Conservation (phyloP, 1,140 invertebrate genomes). For the Brachionus rotundiformis region DNA sequence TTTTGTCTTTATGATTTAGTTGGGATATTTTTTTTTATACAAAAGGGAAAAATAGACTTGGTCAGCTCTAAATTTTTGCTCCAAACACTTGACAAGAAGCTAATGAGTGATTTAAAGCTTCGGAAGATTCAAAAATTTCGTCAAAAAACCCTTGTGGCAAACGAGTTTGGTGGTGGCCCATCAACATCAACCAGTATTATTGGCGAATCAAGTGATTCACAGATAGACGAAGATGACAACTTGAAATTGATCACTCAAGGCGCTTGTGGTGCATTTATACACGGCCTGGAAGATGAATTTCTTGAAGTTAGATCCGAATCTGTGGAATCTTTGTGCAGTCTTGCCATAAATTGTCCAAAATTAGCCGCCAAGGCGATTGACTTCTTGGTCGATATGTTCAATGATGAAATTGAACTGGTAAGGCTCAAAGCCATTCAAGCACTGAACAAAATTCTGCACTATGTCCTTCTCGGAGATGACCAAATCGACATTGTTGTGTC, state of each 20-base stretch:
- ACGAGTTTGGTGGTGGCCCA: slow-evolving; percentile 31
- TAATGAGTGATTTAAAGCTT: slow-evolving; percentile 92
- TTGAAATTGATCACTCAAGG: slow-evolving; percentile 85
- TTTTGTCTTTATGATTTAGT: slow-evolving; percentile 35
- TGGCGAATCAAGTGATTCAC: slow-evolving; percentile 71
- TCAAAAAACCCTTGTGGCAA: slow-evolving; percentile 7
- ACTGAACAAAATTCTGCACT: slow-evolving; percentile 79
- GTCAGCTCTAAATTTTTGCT: slow-evolving; percentile 86
- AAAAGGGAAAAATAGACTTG: slow-evolving; percentile 77
- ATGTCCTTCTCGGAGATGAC: slow-evolving; percentile 86
- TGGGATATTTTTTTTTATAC: slow-evolving; percentile 10
- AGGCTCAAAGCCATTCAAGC: slow-evolving; percentile 88
- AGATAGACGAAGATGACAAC: slow-evolving; percentile 74
- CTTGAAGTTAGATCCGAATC: slow-evolving; percentile 90
- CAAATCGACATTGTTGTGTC: slow-evolving; percentile 92
- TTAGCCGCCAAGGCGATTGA: slow-evolving; percentile 79
- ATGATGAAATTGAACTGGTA: slow-evolving; percentile 98
- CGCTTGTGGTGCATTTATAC: slow-evolving; percentile 95
- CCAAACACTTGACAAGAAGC: slow-evolving; percentile 94
- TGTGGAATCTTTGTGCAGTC: slow-evolving; percentile 85
- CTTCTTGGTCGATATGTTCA: slow-evolving; percentile 99
- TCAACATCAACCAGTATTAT: slow-evolving; percentile 13
- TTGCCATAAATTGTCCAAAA: slow-evolving; percentile 78
- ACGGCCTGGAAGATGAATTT: slow-evolving; percentile 97
- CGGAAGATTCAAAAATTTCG: slow-evolving; percentile 53